A percentile compares a stretch with the other conserved stretches of the same genome.
Conservation (phyloP, 2,888 invertebrate species). For the Patella ulyssiponensis region DNA sequence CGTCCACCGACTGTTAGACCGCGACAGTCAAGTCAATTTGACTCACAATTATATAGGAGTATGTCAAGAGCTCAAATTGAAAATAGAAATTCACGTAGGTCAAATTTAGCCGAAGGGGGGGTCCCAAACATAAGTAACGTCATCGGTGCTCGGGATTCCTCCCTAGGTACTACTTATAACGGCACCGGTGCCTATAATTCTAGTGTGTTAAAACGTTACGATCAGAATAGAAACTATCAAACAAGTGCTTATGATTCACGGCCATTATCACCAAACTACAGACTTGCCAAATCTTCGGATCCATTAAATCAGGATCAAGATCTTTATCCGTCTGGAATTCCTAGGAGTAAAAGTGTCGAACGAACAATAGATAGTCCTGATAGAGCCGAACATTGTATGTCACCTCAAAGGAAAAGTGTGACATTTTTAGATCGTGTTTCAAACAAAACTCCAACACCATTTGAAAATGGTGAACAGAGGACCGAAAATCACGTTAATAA, state of each 20-base stretch:
- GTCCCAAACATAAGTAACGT: conserved; percentile 44
- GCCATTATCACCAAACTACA: conserved; percentile 5
- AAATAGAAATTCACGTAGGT: conserved; percentile 15
- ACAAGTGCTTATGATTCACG: conserved; percentile 4
- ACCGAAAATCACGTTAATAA: neutral
- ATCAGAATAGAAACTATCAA: conserved; percentile 10
- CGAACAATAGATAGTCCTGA: conserved; percentile 7
- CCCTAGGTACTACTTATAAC: conserved; percentile 34
- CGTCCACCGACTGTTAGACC: neutral
- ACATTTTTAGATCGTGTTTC: neutral
- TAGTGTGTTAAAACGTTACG: neutral
- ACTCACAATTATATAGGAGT: conserved; percentile 19
- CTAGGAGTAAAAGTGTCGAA: neutral
- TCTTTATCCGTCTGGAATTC: neutral
- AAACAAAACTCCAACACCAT: neutral
- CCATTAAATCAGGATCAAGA: neutral
- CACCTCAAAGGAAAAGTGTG: neutral
- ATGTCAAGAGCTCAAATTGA: neutral
- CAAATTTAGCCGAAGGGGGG: conserved; percentile 56
- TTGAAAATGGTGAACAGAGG: neutral
- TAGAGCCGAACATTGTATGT: neutral
- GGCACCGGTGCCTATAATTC: conserved; percentile 30
- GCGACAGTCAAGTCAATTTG: conserved; percentile 13
- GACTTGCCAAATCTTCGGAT: conserved; percentile 2
- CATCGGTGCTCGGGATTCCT: conserved; percentile 43